Percentiles rank a stretch among this genome's conserved stretches.
Evolutionary conservation across 30 jellyfish, hydroid and myxozoan species (phyloP).

Genomic region (Hydractinia symbiolongicarpus): DNA sequence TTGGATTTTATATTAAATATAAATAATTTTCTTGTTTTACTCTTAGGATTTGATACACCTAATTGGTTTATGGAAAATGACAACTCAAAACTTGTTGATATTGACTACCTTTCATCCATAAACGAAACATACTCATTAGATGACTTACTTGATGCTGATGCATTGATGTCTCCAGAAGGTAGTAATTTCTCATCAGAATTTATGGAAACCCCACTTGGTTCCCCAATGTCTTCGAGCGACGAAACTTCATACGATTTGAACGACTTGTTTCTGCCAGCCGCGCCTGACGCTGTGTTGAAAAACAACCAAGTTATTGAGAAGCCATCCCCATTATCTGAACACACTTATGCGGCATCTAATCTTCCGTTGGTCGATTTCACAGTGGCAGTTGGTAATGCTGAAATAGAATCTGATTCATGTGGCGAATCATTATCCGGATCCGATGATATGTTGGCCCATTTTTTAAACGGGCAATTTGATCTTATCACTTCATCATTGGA

Average conservation of each 20-base stretch:
- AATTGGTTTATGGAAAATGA: neutral
- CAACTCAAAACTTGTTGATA: no score
- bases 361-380: neutral
- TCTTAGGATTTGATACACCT: neutral
- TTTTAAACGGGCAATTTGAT: slow-evolving; percentile 5
- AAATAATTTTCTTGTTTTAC: no score
- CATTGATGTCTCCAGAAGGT: neutral
- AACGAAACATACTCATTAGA: slow-evolving; percentile 8
- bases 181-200: neutral
- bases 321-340: neutral
- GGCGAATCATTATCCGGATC: neutral
- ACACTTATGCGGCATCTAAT: neutral
- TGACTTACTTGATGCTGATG: slow-evolving; percentile 7
- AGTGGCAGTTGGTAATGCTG: neutral
- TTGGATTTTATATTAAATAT: no score
- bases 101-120: neutral
- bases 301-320: neutral
- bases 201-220: neutral
- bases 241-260: neutral
- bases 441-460: neutral
- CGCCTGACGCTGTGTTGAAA: neutral
- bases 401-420: slow-evolving; percentile 5
- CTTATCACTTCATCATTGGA: neutral
- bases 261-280: neutral
- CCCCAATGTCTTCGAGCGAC: neutral